Evolutionary conservation across 2,888 invertebrate genomes (phyloP), one percentile per base, ranked within the genome.

Genomic region (Lordiphosa fenestrarum): DNA sequence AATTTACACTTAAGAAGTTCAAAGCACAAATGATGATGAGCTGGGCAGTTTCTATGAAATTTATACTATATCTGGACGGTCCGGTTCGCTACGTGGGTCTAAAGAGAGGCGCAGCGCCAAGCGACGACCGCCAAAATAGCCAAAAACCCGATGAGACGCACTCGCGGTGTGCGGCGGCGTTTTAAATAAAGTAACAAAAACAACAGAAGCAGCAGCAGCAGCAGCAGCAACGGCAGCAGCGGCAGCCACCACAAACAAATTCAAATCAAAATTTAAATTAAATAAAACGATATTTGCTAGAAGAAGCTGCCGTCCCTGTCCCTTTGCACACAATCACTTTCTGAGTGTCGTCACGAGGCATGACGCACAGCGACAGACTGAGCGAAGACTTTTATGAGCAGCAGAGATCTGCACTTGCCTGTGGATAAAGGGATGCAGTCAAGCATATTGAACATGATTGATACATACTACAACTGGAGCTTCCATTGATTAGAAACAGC

Each of bases 11-110:
- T 75, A 77, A 84, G 85, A 84, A 87, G 88, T 87, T 87, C 85
- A 85, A 87, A 89, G 85, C 87, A 88, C 88, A 88, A 89, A 87
- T 88, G 88, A 88, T 88, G 87, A 85, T 88, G 83, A 84, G 82
- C 80, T 76, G 73, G 78, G 70, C 78, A 85, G 82, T 71, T 76
- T 85, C 86, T 80, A 77, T 85, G 84, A 84, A 88, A 87, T 88
- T 89, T 88, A 88, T 88, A 88, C 85, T 81, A 85, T 73, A 84
- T 76, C 74, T 72, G 76, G 61, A 73, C 73, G 57, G 65, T 63
- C 64, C 65, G 56, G 53, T 53, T 51, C 41, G 51, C 41, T 33
- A 15, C 33, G 44, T 25, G 30, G 44, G 15, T 30, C 15, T 44
- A 6, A 44, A 68, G 61, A 61, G 35, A 50, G 53, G 39, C 13